Conservation (phyloP, 2,888 invertebrate species). For the Asteroscopus sphinx region DNA sequence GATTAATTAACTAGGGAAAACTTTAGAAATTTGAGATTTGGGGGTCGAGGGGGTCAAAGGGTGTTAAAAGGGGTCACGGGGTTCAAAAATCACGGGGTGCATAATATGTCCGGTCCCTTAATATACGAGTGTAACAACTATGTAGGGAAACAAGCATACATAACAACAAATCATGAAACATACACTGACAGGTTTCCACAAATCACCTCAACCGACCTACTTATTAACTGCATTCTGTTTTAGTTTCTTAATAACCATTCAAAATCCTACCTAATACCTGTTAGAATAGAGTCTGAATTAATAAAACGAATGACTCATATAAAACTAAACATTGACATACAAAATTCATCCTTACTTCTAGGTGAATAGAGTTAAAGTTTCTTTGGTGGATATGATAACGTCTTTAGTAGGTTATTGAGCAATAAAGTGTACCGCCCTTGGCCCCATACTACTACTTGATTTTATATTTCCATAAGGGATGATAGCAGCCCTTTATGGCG, state of each 20-base stretch:
- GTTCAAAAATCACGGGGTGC: no score
- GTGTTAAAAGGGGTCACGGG: no score
- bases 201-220: constrained; percentile 32
- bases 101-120: no score
- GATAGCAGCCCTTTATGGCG: constrained; percentile 53
- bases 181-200: constrained; percentile 28
- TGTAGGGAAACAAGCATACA: background rate
- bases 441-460: constrained; percentile 57
- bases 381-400: constrained; percentile 1
- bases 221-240: constrained; percentile 27
- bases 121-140: no score
- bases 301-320: constrained; percentile 13
- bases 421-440: constrained; percentile 59
- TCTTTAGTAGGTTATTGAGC: constrained; percentile 57
- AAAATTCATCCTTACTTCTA: background rate
- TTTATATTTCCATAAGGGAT: constrained; percentile 63
- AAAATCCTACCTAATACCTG: constrained; percentile 28
- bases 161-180: constrained; percentile 27
- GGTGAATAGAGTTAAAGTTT: constrained; percentile 11
- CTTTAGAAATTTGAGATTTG: no score
- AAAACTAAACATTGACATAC: background rate
- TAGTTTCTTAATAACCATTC: constrained; percentile 7
- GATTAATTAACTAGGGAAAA: no score
- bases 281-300: constrained; percentile 42
- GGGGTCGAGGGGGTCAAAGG: no score